Evolutionary conservation across 2,113 vertebrate genomes (phyloP), one percentile per base, ranked within the genome.

Genomic region (Miniopterus natalensis): DNA sequence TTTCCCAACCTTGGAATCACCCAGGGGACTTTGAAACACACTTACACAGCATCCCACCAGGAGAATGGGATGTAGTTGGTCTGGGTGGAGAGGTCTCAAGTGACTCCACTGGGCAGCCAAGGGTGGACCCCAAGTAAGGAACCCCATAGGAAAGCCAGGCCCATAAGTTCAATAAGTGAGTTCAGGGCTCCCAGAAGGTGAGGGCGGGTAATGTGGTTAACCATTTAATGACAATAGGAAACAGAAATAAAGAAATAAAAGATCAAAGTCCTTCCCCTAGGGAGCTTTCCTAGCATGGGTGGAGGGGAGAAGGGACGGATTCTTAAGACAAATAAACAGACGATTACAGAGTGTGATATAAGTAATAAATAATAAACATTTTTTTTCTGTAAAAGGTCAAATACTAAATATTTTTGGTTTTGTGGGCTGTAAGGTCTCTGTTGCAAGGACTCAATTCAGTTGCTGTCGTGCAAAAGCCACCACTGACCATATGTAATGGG

Each of bases 311-410:
- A 81, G 47, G 36, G 55, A 78, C 15, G 18, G 57, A 7, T 36
- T 73, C 66, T 75, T 61, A 23, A 84, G 17, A 47, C 12, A 57
- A 36, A 84, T 5, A 70, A 61, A 78, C 5, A 40, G 61, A 55
- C 0, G 3, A 73, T 42, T 40, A 74, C 6, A 27, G 53, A 9
- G 13, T 14, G 49, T 51, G 5, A 18, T 57, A 7, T 51, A 66
- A 73, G 57, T 29, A 55, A 7, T 80, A 59, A 18, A 8, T 74
- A 66, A 70, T 17, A 47, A 78, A 73, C 55, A 73, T 12, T 8
- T 83, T 49, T 95, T 49, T 81, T 63, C 70, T 84, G 61, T 45
- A 84, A 92, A 88, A 53, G 25, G 78, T 29, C 61, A 55, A 36
- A 84, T 7, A 92, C 25, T 66, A 59, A 66, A 84, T 45, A 61